Base-by-base conservation (phyloP, 2,888 invertebrate genomes). In the Arctia plantaginis region DNA sequence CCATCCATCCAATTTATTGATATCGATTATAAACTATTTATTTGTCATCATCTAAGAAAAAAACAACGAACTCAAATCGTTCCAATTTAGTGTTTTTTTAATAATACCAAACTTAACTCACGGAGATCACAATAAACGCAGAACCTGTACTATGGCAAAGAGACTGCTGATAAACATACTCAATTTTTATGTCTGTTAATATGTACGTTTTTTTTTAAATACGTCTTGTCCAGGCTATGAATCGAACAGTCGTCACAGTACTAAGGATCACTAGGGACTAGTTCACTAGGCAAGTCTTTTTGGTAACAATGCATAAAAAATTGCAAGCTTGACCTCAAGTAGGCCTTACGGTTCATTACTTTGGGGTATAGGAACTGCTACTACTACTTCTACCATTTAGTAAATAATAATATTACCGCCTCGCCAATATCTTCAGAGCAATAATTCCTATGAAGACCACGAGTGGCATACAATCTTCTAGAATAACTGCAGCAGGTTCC, bases 401-500 rank as follows among this genome's bases (percentile, higher is more conserved):
- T 59, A 59, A 6, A 44, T 13, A 30, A 30, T 30, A 41, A 62
- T 20, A 8, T 76, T 80, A 97, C 96, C 90, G 96, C 95, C 73
- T 96, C 93, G 4, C 97, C 97, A 66, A 97, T 96, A 87, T 97
- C 97, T 70, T 96, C 93, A 0, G 96, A 94, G 86, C 96, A 96
- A 85, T 95, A 97, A 85, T 96, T 93, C n/a, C 91, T 88, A 79
- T 97, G 97, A 23, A 93, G 87, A 77, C 91, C 90, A 23, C 91
- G 86, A 1, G 93, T 91, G 0, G 97, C 96, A 85, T 96, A 95
- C 82, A 97, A 95, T n/a, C 94, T 94, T 18, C 96, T 92, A 0
- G 97, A 96, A 87, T 97, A 97, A 77, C 96, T 96, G 6, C 97
- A 96, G 73, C 97, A 91, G 0, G 97, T 93, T 0, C 98, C 98